Percentiles rank a stretch among this genome's conserved stretches.
Evolutionary conservation across 2,797 vertebrate genomes (phyloP).

Genomic region (Gouania willdenowi): DNA sequence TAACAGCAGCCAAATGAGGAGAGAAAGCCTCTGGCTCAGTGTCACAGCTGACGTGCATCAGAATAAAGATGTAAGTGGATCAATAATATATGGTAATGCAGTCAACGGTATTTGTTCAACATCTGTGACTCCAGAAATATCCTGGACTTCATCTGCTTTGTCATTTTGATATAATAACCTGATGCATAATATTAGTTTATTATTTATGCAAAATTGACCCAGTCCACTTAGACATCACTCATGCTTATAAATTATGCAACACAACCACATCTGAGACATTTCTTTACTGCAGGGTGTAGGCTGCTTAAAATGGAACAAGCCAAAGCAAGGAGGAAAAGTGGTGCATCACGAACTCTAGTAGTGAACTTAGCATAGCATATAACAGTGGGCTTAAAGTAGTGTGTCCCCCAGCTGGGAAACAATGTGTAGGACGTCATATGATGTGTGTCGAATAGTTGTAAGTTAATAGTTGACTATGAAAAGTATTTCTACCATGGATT

Average conservation of each 20-base stretch:
- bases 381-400: slow-evolving; percentile 18
- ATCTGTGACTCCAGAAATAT: background rate
- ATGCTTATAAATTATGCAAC: slow-evolving; percentile 39
- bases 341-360: slow-evolving; percentile 61
- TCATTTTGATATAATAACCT: background rate
- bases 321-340: slow-evolving; percentile 45
- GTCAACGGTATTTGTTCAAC: background rate
- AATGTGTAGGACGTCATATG: background rate
- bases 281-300: slow-evolving; percentile 54
- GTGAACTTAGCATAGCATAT: slow-evolving; percentile 13
- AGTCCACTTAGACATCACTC: slow-evolving; percentile 1
- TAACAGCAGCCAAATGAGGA: background rate
- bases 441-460: no score
- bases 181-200: slow-evolving; percentile 2
- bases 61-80: background rate
- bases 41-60: background rate
- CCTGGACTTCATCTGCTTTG: background rate
- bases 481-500: no score
- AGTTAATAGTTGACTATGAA: no score
- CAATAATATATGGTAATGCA: background rate
- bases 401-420: background rate
- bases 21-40: background rate
- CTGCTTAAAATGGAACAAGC: slow-evolving; percentile 44
- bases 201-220: background rate
- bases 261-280: slow-evolving; percentile 30